Percentiles rank a stretch among this genome's conserved stretches.
These are phyloP conservation scores for Potamarius usumacintae DNA, from an alignment of 2,113 vertebrate species.

Conservation along the genomic window DNA sequence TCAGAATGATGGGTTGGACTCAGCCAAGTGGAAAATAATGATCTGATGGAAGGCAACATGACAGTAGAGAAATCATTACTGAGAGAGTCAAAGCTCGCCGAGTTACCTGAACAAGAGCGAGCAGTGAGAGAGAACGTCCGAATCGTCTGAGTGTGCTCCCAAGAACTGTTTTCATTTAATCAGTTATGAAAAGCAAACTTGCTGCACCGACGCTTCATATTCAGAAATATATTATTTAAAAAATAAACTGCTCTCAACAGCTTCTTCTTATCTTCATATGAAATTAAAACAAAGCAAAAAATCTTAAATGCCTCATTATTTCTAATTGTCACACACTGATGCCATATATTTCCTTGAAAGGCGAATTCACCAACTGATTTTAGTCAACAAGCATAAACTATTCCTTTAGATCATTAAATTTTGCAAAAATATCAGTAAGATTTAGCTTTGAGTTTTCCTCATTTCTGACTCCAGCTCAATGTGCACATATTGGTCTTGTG, in stretches of 20 bases:
- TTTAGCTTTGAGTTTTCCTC: background rate
- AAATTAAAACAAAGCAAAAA: background rate
- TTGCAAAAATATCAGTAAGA: background rate
- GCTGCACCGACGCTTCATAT: background rate
- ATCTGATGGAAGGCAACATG: conserved; percentile 20
- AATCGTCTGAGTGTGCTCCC: background rate
- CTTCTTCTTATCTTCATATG: background rate
- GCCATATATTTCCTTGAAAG: background rate
- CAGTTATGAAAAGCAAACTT: background rate
- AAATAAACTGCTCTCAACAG: background rate
- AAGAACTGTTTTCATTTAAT: background rate
- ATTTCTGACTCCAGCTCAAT: background rate
- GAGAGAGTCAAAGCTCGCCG: background rate
- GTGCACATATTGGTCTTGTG: too few relatives aligned
- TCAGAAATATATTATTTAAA: background rate
- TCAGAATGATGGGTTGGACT: conserved; percentile 21
- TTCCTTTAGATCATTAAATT: background rate
- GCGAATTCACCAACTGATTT: background rate
- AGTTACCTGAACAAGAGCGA: background rate
- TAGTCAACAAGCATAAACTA: background rate
- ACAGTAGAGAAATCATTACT: background rate
- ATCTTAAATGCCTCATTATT: background rate
- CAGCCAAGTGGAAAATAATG: conserved; percentile 32
- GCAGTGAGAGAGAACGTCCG: background rate
- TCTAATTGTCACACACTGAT: background rate